Percentiles rank a stretch among this genome's conserved stretches.
These are phyloP conservation scores for Dicentrarchus labrax DNA, from an alignment of 2,113 vertebrate species.

Conservation along the genomic window DNA sequence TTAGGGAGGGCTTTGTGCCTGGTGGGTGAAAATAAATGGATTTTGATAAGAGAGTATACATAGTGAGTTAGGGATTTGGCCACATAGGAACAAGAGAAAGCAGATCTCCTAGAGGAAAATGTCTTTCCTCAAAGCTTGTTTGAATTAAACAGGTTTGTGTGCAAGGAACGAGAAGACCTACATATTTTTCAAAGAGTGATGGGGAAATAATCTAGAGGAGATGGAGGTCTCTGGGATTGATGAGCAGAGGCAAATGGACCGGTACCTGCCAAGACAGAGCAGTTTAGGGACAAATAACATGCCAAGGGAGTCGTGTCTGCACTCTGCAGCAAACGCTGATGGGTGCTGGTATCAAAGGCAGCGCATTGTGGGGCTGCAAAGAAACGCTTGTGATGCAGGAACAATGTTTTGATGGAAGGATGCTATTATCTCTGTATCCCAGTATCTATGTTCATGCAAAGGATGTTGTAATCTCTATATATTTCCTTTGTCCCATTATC, in stretches of 20 bases:
- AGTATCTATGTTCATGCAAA: conserved; percentile 21
- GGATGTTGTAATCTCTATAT: conserved; percentile 50
- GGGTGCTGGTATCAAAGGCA: conserved; percentile 51
- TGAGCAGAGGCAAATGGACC: conserved; percentile 21
- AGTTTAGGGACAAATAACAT: conserved; percentile 62
- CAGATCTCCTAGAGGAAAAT: conserved; percentile 41
- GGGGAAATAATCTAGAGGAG: background rate
- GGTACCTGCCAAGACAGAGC: conserved; percentile 43
- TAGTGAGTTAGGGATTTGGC: conserved; percentile 50
- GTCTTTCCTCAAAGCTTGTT: conserved; percentile 26
- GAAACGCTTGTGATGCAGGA: conserved; percentile 49
- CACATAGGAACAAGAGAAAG: conserved; percentile 46
- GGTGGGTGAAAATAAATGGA: conserved; percentile 65
- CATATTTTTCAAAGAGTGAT: conserved; percentile 20
- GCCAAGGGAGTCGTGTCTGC: conserved; percentile 44
- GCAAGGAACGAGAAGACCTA: conserved; percentile 3
- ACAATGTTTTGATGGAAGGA: conserved; percentile 32
- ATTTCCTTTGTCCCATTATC: conserved; percentile 51
- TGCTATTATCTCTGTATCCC: conserved; percentile 46
- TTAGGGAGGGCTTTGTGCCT: conserved; percentile 48
- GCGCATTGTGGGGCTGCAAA: conserved; percentile 24
- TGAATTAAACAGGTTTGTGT: conserved; percentile 32
- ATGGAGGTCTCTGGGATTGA: conserved; percentile 29
- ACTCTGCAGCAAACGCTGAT: conserved; percentile 63
- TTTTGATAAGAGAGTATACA: conserved; percentile 61